A percentile compares a stretch with the other conserved stretches of the same genome.
These are phyloP conservation scores for Rhagonycha lutea DNA, from an alignment of 2,888 invertebrate species.

Conservation along the genomic window DNA sequence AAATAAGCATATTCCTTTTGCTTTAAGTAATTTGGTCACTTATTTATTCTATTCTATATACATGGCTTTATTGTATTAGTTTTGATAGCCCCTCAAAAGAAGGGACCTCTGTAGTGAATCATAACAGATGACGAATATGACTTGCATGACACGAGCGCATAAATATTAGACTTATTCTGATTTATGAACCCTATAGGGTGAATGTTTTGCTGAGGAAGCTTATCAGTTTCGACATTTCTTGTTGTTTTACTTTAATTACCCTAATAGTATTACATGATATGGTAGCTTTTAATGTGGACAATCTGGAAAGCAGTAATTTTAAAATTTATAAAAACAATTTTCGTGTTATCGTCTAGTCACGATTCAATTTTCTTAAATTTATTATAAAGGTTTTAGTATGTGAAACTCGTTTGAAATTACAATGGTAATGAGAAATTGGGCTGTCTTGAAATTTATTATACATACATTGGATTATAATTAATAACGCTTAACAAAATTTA, in stretches of 20 bases:
- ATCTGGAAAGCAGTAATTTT: slow-evolving; percentile 1
- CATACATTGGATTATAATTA: not conserved
- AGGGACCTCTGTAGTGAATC: slow-evolving; percentile 35
- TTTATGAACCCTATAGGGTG: slow-evolving; percentile 29
- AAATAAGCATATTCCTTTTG: not conserved
- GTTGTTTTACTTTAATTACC: slow-evolving; percentile 12
- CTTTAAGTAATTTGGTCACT: not conserved
- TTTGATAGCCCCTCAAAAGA: slow-evolving; percentile 18
- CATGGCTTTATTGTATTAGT: slow-evolving; percentile 23
- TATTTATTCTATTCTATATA: not conserved
- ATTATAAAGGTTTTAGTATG: not conserved
- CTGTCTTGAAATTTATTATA: not conserved
- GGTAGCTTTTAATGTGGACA: slow-evolving; percentile 6
- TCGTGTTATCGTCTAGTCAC: not conserved
- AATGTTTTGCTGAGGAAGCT: slow-evolving; percentile 11
- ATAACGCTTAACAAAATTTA: not conserved
- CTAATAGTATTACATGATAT: slow-evolving; percentile 6
- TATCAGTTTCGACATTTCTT: slow-evolving; percentile 8
- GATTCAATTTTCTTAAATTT: not conserved
- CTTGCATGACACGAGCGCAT: slow-evolving; percentile 41
- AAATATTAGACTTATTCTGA: slow-evolving; percentile 39
- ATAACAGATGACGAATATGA: slow-evolving; percentile 43
- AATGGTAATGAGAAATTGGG: not conserved
- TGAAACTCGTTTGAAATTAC: not conserved
- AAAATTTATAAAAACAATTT: not conserved